A percentile compares a stretch with the other conserved stretches of the same genome.
Evolutionary conservation across 2,888 invertebrate species (phyloP).

Genomic region (Oscheius sp.): DNA sequence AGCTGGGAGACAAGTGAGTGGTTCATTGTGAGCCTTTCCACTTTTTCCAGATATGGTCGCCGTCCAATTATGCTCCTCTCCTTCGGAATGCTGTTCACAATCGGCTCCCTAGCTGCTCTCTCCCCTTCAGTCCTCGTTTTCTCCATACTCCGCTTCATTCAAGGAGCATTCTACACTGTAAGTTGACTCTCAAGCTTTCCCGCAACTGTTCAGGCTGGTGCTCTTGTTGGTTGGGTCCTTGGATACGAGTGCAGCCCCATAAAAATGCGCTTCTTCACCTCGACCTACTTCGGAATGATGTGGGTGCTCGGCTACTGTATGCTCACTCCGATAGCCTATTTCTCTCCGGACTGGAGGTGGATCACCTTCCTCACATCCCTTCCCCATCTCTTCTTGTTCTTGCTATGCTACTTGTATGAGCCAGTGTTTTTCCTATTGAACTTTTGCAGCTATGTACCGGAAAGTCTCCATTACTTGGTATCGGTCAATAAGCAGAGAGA

Average conservation of each 20-base stretch:
- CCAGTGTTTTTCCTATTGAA: neutral
- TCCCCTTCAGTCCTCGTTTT: constrained; percentile 82
- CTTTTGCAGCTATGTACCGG: constrained; percentile 35
- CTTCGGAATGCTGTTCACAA: constrained; percentile 73
- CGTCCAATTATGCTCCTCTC: constrained; percentile 55
- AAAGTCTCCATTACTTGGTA: constrained; percentile 39
- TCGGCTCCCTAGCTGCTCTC: constrained; percentile 81
- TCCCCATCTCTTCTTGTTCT: constrained; percentile 5
- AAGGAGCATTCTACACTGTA: constrained; percentile 84
- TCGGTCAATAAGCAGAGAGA: constrained; percentile 6
- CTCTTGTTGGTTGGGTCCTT: constrained; percentile 61
- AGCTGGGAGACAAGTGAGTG: constrained; percentile 34
- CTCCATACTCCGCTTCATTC: constrained; percentile 80
- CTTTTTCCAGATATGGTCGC: constrained; percentile 53
- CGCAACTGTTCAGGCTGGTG: constrained; percentile 42
- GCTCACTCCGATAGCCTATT: constrained; percentile 34
- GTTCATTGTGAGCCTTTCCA: neutral
- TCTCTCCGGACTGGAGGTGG: constrained; percentile 34
- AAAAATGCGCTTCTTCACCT: constrained; percentile 61
- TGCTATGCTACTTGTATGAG: constrained; percentile 4
- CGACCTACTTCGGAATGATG: constrained; percentile 63
- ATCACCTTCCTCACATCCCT: constrained; percentile 7
- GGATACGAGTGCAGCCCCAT: constrained; percentile 65
- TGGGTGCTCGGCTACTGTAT: constrained; percentile 64
- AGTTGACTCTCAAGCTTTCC: neutral